phyloP scores from a whole-genome alignment of 2,888 invertebrate genomes.

The Rhingia campestris region DNA sequence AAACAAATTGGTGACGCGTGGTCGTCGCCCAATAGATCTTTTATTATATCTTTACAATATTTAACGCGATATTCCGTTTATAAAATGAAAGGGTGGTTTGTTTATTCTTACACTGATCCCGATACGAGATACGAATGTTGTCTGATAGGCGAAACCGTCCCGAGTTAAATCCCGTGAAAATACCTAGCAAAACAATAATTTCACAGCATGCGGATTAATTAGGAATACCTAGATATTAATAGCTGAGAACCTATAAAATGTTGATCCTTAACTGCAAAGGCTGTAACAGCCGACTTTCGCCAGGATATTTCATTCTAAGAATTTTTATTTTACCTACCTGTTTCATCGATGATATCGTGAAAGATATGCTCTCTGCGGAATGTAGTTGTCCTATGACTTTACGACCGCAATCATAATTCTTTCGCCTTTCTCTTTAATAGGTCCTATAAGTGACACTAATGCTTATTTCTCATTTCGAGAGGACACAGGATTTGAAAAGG shows the following conservation, averaged over 20 bases:
- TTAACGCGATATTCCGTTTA: slow-evolving; percentile 12
- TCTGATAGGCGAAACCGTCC: slow-evolving; percentile 4
- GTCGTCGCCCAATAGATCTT: slow-evolving; percentile 32
- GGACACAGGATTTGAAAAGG: slow-evolving; percentile 34
- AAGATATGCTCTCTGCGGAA: slow-evolving; percentile 16
- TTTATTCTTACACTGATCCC: slow-evolving; percentile 59
- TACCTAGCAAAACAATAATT: slow-evolving; percentile 52
- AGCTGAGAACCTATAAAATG: slow-evolving; percentile 12
- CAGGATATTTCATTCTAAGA: slow-evolving; percentile 25
- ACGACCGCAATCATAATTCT: slow-evolving; percentile 73
- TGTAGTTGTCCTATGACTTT: slow-evolving; percentile 63
- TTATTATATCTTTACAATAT: slow-evolving; percentile 33
- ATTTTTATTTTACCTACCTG: slow-evolving; percentile 44
- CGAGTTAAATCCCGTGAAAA: slow-evolving; percentile 22
- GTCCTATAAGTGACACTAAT: slow-evolving; percentile 61
- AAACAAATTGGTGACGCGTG: slow-evolving; percentile 21
- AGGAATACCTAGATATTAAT: slow-evolving; percentile 32
- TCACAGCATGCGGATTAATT: slow-evolving; percentile 66
- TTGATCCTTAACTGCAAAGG: slow-evolving; percentile 51
- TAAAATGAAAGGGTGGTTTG: slow-evolving; percentile 62
- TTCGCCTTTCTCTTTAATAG: slow-evolving; percentile 36
- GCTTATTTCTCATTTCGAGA: slow-evolving; percentile 42
- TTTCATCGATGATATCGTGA: background rate
- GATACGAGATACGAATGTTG: slow-evolving; percentile 7
- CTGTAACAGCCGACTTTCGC: slow-evolving; percentile 1